Evolutionary conservation across 2,888 invertebrate genomes (phyloP).

Genomic region (Lasioglossum malachurum): DNA sequence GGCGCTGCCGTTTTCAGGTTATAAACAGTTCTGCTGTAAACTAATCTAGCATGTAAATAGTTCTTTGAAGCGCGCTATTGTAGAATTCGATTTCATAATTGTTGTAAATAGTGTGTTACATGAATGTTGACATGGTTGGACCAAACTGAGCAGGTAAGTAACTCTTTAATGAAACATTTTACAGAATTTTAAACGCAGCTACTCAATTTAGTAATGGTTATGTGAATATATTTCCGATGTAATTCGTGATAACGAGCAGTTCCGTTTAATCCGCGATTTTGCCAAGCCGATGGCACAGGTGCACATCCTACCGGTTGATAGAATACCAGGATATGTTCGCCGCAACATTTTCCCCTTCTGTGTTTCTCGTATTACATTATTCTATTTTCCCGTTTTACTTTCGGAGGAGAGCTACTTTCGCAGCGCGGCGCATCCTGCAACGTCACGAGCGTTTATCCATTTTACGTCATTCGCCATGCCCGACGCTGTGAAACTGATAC

Average conservation of each 20-base stretch:
- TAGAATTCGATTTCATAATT: too few species aligned
- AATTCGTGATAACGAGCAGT: not conserved
- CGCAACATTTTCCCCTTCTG: constrained; percentile 52
- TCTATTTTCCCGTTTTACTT: constrained; percentile 39
- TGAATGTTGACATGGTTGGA: too few species aligned
- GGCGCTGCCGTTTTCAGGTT: too few species aligned
- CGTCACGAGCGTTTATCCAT: constrained; percentile 65
- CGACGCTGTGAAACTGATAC: constrained; percentile 64
- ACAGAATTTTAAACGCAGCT: too few species aligned
- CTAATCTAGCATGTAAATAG: too few species aligned
- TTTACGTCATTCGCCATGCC: constrained; percentile 61
- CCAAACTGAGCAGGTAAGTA: too few species aligned
- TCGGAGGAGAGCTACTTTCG: constrained; percentile 16
- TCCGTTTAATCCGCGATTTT: constrained; percentile 51
- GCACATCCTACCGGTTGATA: constrained; percentile 61
- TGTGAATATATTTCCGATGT: too few species aligned
- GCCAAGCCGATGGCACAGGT: constrained; percentile 55
- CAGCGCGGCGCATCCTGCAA: constrained; percentile 48
- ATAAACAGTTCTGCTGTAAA: too few species aligned
- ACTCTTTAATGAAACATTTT: too few species aligned
- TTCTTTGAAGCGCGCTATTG: too few species aligned
- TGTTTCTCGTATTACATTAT: constrained; percentile 50
- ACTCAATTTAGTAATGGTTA: too few species aligned
- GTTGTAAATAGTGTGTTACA: too few species aligned
- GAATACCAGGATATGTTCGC: constrained; percentile 52